Evolutionary conservation across 2,888 invertebrate species (phyloP).

Genomic region (Lissocephala sabroskyi): DNA sequence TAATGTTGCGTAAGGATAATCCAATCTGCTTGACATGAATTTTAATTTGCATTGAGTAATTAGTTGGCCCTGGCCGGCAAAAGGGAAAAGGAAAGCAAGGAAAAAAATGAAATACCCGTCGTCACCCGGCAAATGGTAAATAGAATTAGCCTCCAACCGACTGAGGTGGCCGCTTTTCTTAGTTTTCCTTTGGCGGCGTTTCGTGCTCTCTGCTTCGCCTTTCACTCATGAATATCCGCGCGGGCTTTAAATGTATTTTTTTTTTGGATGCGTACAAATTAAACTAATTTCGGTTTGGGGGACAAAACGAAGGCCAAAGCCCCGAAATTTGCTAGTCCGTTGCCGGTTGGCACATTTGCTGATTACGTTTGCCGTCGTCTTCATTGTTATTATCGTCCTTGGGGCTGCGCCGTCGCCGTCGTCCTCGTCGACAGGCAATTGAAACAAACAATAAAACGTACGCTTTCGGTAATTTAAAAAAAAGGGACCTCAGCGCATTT

Average conservation of each 20-base stretch:
- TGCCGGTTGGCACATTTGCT: conserved; percentile 54
- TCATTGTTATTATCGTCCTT: not conserved
- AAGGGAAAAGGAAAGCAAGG: conserved; percentile 1
- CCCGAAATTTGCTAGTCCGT: conserved; percentile 27
- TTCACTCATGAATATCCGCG: conserved; percentile 4
- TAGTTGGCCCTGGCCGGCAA: conserved; percentile 49
- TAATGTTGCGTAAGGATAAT: conserved; percentile 67
- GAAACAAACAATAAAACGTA: conserved; percentile 62
- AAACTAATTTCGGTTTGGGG: conserved; percentile 48
- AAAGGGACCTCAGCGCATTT: conserved; percentile 37
- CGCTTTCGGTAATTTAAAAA: conserved; percentile 59
- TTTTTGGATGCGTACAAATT: conserved; percentile 60
- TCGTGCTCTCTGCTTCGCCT: conserved; percentile 11
- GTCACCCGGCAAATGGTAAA: conserved; percentile 49
- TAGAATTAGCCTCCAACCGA: conserved; percentile 46
- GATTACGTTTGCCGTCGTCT: conserved; percentile 32
- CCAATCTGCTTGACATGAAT: conserved; percentile 67
- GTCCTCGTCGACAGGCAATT: conserved; percentile 50
- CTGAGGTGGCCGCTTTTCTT: not conserved
- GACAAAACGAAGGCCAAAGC: too few relatives aligned
- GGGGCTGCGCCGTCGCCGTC: conserved; percentile 3
- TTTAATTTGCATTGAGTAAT: conserved; percentile 68
- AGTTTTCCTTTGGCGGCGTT: conserved; percentile 5
- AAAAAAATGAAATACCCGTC: conserved; percentile 8
- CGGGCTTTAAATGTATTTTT: conserved; percentile 30